Conservation (phyloP, 2,113 vertebrate genomes). For the Agapornis roseicollis region DNA sequence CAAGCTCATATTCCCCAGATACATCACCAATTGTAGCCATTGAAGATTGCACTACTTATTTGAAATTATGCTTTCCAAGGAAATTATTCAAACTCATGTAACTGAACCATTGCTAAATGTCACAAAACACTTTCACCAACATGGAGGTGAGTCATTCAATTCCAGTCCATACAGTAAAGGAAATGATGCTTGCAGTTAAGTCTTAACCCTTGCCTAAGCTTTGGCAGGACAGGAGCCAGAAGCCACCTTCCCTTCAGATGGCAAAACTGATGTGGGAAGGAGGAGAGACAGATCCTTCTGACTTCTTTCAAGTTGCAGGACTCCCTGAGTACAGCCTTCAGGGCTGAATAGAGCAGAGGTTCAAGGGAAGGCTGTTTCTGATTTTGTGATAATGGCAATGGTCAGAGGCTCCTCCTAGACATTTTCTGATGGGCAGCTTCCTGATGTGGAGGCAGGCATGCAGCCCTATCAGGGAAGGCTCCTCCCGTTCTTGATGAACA, state of each 20-base stretch:
- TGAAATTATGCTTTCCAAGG: background rate
- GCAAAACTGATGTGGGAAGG: background rate
- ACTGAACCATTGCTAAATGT: background rate
- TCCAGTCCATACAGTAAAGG: background rate
- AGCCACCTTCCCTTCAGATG: background rate
- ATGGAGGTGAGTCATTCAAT: background rate
- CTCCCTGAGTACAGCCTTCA: too few species aligned
- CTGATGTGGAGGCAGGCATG: background rate
- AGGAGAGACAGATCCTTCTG: background rate
- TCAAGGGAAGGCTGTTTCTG: background rate
- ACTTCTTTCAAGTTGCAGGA: background rate
- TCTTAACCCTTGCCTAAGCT: background rate
- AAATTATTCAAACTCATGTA: background rate
- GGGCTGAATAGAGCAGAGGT: rapidly evolving
- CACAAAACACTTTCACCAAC: background rate
- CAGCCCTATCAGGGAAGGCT: background rate
- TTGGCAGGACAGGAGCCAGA: background rate
- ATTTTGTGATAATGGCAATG: background rate
- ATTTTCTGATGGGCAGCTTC: background rate
- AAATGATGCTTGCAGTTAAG: background rate
- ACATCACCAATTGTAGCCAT: background rate
- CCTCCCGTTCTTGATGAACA: background rate
- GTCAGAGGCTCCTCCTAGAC: background rate
- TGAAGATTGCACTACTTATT: background rate
- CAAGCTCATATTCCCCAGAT: background rate